Conservation (phyloP, 2,888 invertebrate species). For the Lasioglossum morio region DNA sequence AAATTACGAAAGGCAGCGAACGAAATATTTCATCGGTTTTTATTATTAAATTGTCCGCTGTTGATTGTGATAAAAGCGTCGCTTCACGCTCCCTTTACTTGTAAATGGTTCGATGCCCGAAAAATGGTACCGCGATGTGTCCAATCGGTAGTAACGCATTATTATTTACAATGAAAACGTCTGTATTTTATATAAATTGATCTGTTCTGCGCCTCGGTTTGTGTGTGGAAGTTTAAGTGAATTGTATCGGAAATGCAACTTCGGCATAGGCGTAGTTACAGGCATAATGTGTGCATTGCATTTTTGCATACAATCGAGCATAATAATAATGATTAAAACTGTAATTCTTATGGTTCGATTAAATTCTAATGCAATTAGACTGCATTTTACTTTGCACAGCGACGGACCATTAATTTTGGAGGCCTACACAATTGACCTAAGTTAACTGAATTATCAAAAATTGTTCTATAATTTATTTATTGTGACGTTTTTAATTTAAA, state of each 20-base stretch:
- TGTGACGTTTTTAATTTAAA: no score
- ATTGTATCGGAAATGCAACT: background rate
- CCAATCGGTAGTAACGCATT: background rate
- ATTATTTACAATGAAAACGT: slow-evolving; percentile 5
- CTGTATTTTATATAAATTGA: background rate
- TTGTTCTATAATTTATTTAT: no score
- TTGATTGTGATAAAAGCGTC: slow-evolving; percentile 26
- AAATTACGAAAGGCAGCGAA: slow-evolving; percentile 27
- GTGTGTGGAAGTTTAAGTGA: background rate
- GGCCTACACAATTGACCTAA: no score
- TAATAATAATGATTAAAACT: no score
- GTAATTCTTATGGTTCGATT: no score
- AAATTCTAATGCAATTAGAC: no score
- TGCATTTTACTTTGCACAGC: no score
- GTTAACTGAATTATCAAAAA: no score
- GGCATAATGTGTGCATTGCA: no score
- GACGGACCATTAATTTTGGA: no score
- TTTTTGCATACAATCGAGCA: no score
- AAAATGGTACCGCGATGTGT: slow-evolving; percentile 15
- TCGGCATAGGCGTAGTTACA: background rate
- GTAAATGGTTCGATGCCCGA: slow-evolving; percentile 11
- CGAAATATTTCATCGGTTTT: slow-evolving; percentile 35
- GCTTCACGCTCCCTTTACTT: background rate
- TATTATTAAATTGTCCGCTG: slow-evolving; percentile 42
- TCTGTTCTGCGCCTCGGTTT: background rate